These are phyloP conservation scores for Haemorhous mexicanus DNA, from an alignment of 2,113 vertebrate species.

Conservation along the genomic window DNA sequence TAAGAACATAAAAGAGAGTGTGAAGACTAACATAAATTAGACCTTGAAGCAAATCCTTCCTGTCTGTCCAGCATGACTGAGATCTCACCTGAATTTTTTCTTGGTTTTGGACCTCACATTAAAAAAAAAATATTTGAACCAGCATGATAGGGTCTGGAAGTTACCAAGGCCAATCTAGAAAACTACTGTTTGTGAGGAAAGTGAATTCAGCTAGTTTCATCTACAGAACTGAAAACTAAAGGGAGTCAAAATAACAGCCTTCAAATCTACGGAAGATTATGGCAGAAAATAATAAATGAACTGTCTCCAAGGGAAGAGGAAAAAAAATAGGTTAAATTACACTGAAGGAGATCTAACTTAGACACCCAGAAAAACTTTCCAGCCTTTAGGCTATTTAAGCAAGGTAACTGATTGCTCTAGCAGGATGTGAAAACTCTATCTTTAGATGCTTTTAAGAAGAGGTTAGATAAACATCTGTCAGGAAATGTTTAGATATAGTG, in stretches of 20 bases:
- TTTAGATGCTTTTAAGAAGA: conserved; percentile 16
- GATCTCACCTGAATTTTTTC: background rate
- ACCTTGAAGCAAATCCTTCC: background rate
- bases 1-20: background rate
- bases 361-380: background rate
- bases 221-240: background rate
- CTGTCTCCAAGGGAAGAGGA: background rate
- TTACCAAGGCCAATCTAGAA: background rate
- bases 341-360: background rate
- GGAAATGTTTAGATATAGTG: background rate
- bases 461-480: conserved; percentile 37
- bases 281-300: background rate
- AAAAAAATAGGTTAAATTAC: background rate
- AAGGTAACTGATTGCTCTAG: background rate
- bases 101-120: background rate
- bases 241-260: background rate
- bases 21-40: background rate
- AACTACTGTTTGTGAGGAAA: background rate
- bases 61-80: background rate
- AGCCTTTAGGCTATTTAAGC: background rate
- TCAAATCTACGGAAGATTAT: background rate
- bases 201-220: background rate
- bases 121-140: background rate
- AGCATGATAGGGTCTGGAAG: background rate
- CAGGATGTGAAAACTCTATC: background rate